phyloP scores from a whole-genome alignment of 2,797 vertebrate species.

The Echeneis naucrates region DNA sequence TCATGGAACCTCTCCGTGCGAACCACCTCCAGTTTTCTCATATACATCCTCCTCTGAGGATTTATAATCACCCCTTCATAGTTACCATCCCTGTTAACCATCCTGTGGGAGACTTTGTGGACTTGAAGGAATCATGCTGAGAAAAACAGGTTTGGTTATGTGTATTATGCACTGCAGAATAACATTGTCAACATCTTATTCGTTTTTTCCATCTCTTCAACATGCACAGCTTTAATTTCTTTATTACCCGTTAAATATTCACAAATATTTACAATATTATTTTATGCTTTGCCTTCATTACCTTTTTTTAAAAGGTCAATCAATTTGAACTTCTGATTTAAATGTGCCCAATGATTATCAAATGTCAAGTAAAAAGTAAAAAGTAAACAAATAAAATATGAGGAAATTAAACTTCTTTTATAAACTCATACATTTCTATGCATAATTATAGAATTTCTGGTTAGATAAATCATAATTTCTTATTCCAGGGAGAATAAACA shows the following conservation, averaged over 20 bases:
- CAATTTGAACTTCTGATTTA: constrained; percentile 49
- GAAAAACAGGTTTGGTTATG: constrained; percentile 72
- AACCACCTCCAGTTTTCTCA: constrained; percentile 38
- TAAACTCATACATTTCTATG: background rate
- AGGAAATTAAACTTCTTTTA: background rate
- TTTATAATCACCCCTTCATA: constrained; percentile 49
- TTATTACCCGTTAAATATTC: constrained; percentile 24
- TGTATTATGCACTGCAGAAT: constrained; percentile 7
- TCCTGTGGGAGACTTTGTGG: constrained; percentile 54
- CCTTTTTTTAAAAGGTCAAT: constrained; percentile 21
- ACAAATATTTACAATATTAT: too few relatives aligned
- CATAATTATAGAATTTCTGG: background rate
- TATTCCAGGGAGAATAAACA: background rate
- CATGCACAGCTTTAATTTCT: background rate
- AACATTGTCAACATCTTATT: background rate
- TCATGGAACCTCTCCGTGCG: constrained; percentile 65
- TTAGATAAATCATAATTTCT: background rate
- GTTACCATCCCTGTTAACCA: constrained; percentile 54
- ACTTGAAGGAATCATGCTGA: constrained; percentile 54
- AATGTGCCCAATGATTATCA: background rate
- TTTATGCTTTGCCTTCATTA: constrained; percentile 7
- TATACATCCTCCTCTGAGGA: constrained; percentile 63
- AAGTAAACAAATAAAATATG: background rate
- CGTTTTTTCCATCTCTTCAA: background rate
- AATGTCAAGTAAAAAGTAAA: background rate